phyloP scores from a whole-genome alignment of 1,140 invertebrate species.

The Drosophila cardini region DNA sequence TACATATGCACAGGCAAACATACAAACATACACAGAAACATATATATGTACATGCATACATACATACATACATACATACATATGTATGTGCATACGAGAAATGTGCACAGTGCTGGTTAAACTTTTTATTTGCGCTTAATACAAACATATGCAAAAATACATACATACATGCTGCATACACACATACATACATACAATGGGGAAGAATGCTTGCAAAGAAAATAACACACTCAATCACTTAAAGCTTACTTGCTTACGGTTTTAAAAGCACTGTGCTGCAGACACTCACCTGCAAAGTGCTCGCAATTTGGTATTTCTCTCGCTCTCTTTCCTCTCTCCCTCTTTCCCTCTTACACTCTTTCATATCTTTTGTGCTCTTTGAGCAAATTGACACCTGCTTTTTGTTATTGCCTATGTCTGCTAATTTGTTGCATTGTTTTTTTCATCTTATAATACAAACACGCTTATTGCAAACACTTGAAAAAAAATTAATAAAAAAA shows the following conservation, averaged over 20 bases:
- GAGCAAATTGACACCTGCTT: constrained; percentile 34
- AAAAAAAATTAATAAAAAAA: constrained; percentile 16
- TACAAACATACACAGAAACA: not conserved
- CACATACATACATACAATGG: not conserved
- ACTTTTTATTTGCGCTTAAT: constrained; percentile 3
- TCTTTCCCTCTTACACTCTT: constrained; percentile 3
- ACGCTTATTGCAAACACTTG: constrained; percentile 10
- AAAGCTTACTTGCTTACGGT: constrained; percentile 29
- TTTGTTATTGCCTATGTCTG: constrained; percentile 22
- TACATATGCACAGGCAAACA: not conserved
- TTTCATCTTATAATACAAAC: constrained; percentile 10
- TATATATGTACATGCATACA: not conserved
- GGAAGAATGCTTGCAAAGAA: constrained; percentile 16
- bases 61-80: no score
- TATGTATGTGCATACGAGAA: not conserved
- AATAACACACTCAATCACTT: constrained; percentile 7
- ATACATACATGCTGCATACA: constrained; percentile 8
- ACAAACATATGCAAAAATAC: not conserved
- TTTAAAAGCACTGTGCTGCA: constrained; percentile 35
- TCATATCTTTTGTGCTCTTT: constrained; percentile 9
- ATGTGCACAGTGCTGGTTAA: constrained; percentile 9
- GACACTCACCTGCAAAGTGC: constrained; percentile 24
- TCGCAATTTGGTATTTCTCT: constrained; percentile 7
- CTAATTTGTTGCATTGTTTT: constrained; percentile 35
- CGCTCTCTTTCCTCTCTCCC: constrained; percentile 9